Base-by-base conservation (phyloP, 1,140 invertebrate species). In the Drosophila ambigua region DNA sequence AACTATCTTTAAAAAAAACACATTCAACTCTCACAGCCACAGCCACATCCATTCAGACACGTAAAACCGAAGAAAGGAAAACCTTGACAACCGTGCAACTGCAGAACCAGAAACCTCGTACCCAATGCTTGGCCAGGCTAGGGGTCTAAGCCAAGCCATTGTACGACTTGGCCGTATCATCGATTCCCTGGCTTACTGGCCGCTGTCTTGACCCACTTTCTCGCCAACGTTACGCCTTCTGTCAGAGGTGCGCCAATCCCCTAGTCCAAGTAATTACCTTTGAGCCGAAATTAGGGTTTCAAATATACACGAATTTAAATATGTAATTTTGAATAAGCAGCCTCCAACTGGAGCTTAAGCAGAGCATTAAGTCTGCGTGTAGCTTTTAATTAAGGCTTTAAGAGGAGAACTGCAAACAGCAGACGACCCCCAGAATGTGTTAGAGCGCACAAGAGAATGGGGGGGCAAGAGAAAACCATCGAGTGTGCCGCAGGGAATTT, bases 161-260 rank as follows among this genome's bases (percentile, higher is more conserved):
- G 78, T 57, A 41, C 50, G 59, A 67, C 68, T 73, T 52, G 71
- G 57, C 45, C 59, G 41, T 53, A 52, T 66, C 75, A 83, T 82
- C 79, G 79, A 82, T 83, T 69, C 71, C 44, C 43, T 41, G 46
- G 48, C 58, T 67, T 67, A 62, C 52, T 65, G 43, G 31, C 53
- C 64, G 49, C 51, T 50, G 61, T 74, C 79, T 82, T 82, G 79
- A 83, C 79, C 79, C 76, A 82, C 52, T 82, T 82, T 64, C 23
- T n/a, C 16, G 6, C 44, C 20, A 43, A 49, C 64, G 64, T 66
- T 23, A 41, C 49, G n/a, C 24, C 24, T n/a, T n/a, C n/a, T 16
- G 4, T 58, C 54, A 48, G 35, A 41, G 41, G 26, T 49, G 31
- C 77, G 50, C 46, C 73, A 31, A 31, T 31, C 31, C 8, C 3